Evolutionary conservation across 37 sponge, comb jelly and placozoan genomes (phyloP), one percentile per base, ranked within the genome.

Genomic region (Ianthella basta): DNA sequence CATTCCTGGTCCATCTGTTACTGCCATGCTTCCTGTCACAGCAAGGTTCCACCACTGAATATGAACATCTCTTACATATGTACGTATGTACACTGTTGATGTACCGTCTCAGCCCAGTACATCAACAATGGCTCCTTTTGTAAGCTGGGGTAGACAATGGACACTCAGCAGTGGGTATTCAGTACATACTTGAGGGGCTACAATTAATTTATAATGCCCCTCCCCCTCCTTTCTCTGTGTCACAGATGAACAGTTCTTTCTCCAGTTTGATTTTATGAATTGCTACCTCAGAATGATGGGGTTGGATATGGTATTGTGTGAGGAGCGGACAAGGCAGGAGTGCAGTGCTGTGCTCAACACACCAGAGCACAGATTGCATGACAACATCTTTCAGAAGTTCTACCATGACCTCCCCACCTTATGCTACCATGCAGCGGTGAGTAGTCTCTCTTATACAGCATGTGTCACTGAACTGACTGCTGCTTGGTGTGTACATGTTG

Each of bases 401-500:
- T 23, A 41, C 78, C 38, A 18, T 14, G 54, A 75, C 25, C 25
- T 75, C 16, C 44, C n/a, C 25, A 40, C 20, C n/a, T 14, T 75
- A 10, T 75, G 78, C 37, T 53, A 53, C 37, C 78, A 75, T 53
- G 78, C 78, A 14, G 44, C 78, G 37, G 78, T 75, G 78, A 75
- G 78, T 39, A 44, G 3, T 8, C 50, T 44, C 3, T 10, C 50
- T 44, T 44, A 10, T 44, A 8, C 50, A 44, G 6, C 8, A 8
- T 44, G 8, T 44, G 50, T 44, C 50, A 44, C 8, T 44, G 8
- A 8, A 44, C 8, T 44, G 50, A 44, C 8, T 10, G n/a, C n/a
- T n/a, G n/a, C n/a, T n/a, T n/a, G n/a, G n/a, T n/a, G n/a, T n/a
- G n/a, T n/a, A n/a, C n/a, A n/a, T n/a, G n/a, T n/a, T n/a, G n/a